Percentiles rank a stretch among this genome's conserved stretches.
phyloP scores from a whole-genome alignment of 2,797 vertebrate species.

The Okamejei kenojei region DNA sequence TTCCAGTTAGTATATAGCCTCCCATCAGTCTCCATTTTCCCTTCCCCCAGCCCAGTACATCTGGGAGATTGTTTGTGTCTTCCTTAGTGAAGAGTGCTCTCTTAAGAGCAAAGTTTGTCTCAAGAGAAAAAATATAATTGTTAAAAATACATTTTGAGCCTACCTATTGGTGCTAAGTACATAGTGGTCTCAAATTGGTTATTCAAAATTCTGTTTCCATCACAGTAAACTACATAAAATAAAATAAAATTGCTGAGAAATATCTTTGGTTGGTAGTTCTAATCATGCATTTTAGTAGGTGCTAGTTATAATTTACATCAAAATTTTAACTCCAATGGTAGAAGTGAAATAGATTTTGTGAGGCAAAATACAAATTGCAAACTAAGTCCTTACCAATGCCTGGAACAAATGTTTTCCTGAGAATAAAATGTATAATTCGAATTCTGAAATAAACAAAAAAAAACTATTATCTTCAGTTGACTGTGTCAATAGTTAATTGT shows the following conservation, averaged over 20 bases:
- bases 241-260: background rate
- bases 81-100: no score
- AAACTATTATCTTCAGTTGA: slow-evolving; percentile 13
- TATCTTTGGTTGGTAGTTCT: no score
- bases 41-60: no score
- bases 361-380: background rate
- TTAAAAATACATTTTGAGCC: background rate
- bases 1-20: no score
- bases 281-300: no score
- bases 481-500: background rate
- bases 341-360: no score
- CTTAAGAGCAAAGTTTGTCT: no score
- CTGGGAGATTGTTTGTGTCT: no score
- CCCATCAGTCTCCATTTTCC: no score
- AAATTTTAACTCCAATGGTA: no score
- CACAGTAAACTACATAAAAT: background rate
- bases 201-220: background rate
- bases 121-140: background rate
- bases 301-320: no score
- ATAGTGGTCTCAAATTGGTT: no score
- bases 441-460: slow-evolving; percentile 16
- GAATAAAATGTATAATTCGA: slow-evolving; percentile 29
- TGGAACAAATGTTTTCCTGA: background rate
- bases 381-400: background rate
- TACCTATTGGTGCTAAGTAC: background rate